These are phyloP conservation scores for Carollia perspicillata DNA, from an alignment of 2,113 vertebrate genomes.

Conservation along the genomic window DNA sequence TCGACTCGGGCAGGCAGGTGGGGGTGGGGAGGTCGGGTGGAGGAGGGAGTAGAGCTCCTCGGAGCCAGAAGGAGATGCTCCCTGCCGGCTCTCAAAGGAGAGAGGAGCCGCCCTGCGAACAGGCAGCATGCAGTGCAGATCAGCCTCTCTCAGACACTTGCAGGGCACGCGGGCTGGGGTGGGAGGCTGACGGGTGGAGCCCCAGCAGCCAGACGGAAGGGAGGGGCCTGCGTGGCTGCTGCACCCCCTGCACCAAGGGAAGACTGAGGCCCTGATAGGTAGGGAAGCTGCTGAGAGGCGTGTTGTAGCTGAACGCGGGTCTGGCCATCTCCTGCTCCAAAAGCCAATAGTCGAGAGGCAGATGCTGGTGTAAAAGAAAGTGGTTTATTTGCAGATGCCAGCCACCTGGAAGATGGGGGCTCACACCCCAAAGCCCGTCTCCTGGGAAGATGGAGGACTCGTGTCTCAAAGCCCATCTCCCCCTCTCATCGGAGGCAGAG, in stretches of 20 bases:
- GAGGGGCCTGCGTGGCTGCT: not conserved
- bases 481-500: too few species aligned
- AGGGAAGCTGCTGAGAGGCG: not conserved
- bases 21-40: too few species aligned
- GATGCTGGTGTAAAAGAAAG: too few species aligned
- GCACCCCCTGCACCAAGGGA: not conserved
- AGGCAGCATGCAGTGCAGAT: slow-evolving; percentile 31
- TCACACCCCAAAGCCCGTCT: too few species aligned
- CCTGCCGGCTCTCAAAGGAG: not conserved
- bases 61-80: not conserved
- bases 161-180: not conserved
- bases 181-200: not conserved
- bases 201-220: not conserved
- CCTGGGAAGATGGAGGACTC: too few species aligned
- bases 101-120: not conserved
- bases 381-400: too few species aligned
- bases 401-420: too few species aligned
- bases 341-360: too few species aligned
- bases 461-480: too few species aligned
- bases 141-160: slow-evolving; percentile 1
- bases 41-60: not conserved
- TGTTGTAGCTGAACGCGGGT: too few species aligned
- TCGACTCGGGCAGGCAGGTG: not conserved
- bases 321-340: too few species aligned
- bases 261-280: not conserved